Conservation (phyloP, 2,797 vertebrate species). For the Heliangelus exortis region DNA sequence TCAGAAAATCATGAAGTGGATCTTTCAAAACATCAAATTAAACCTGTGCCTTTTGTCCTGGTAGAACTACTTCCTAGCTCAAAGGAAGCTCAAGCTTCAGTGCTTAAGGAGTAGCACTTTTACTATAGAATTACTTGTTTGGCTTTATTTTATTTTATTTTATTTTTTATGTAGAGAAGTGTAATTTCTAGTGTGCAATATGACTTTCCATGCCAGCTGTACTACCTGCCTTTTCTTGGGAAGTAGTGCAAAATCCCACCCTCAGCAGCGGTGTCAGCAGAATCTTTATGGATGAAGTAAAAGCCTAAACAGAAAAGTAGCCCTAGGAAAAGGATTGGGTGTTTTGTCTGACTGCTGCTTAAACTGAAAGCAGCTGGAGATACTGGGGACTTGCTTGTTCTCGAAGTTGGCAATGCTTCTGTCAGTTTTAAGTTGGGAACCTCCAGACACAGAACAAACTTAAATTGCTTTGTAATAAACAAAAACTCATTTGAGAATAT, state of each 20-base stretch:
- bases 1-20: not conserved
- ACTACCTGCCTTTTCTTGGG: not conserved
- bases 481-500: not conserved
- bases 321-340: not conserved
- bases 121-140: not conserved
- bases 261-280: not conserved
- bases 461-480: not conserved
- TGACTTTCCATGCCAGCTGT: not conserved
- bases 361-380: not conserved
- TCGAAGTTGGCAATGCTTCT: not conserved
- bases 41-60: not conserved
- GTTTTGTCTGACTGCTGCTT: constrained; percentile 17
- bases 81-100: not conserved
- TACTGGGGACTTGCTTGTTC: not conserved
- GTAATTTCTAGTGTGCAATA: not conserved
- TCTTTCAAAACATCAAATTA: not conserved
- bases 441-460: not conserved
- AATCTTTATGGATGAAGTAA: not conserved
- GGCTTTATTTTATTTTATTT: not conserved
- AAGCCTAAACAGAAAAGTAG: not conserved
- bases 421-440: not conserved
- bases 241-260: not conserved
- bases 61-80: not conserved
- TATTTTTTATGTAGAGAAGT: not conserved
- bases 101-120: not conserved